phyloP scores from a whole-genome alignment of 2,113 vertebrate species.

The Mugil cephalus region DNA sequence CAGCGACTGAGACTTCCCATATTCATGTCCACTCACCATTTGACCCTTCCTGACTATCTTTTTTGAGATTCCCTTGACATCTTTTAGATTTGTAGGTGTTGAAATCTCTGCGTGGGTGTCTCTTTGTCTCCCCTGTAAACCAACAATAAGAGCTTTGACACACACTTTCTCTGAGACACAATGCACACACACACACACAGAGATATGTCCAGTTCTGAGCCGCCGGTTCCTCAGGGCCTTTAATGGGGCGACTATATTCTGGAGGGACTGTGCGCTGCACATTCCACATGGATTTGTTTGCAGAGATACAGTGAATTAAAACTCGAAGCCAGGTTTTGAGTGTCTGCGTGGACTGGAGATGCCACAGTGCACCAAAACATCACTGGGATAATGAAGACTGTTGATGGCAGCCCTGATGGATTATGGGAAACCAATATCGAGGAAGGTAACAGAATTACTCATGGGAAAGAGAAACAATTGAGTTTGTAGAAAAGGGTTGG shows the following conservation, averaged over 20 bases:
- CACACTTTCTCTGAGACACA: slow-evolving; percentile 25
- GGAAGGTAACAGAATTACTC: slow-evolving; percentile 54
- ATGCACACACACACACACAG: slow-evolving; percentile 28
- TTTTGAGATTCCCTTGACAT: background rate
- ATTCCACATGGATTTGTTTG: background rate
- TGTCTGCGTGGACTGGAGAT: slow-evolving; percentile 7
- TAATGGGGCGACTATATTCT: background rate
- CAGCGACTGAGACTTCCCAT: no score
- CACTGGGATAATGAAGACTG: slow-evolving; percentile 8
- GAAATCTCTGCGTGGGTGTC: slow-evolving; percentile 11
- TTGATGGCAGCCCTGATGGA: slow-evolving; percentile 8
- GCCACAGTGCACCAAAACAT: slow-evolving; percentile 8
- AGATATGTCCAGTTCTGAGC: slow-evolving; percentile 19
- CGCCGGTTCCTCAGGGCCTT: slow-evolving; percentile 4
- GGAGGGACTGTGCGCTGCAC: background rate
- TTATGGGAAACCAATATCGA: slow-evolving; percentile 19
- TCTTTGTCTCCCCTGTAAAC: slow-evolving; percentile 59
- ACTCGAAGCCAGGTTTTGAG: slow-evolving; percentile 8
- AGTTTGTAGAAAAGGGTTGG: background rate
- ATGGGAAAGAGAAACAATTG: background rate
- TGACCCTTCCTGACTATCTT: background rate
- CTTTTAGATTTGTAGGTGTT: slow-evolving; percentile 4
- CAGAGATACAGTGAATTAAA: slow-evolving; percentile 14
- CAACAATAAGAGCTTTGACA: slow-evolving; percentile 75
- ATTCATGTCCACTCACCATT: background rate